A percentile compares a stretch with the other conserved stretches of the same genome.
Evolutionary conservation across 2,888 invertebrate genomes (phyloP).

Genomic region (Chymomyza fuscimana): DNA sequence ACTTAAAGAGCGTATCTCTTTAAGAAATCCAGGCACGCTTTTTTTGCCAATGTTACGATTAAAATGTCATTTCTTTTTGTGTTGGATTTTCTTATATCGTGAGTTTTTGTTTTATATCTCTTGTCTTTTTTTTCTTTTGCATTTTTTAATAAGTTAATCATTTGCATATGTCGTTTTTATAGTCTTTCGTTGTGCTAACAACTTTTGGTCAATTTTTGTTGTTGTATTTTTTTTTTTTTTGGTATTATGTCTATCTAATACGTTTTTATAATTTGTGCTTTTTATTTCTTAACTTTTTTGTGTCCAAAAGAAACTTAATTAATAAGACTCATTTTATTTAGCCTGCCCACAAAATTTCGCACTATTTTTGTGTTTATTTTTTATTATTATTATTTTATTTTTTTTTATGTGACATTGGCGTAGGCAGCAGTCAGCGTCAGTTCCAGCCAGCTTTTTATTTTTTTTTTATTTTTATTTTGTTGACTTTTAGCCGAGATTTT

Average conservation of each 20-base stretch:
- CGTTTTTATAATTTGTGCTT: neutral
- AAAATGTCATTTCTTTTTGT: constrained; percentile 40
- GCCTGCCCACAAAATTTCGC: constrained; percentile 67
- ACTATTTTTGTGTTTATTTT: constrained; percentile 53
- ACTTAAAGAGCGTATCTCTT: constrained; percentile 1
- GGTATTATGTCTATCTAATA: neutral
- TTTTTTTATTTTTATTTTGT: neutral
- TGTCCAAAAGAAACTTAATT: constrained; percentile 59
- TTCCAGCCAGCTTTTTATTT: constrained; percentile 3
- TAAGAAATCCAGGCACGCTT: constrained; percentile 42
- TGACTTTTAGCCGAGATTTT: constrained; percentile 8
- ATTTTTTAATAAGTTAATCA: constrained; percentile 48
- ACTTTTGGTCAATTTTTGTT: constrained; percentile 33
- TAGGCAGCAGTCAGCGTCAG: constrained; percentile 48
- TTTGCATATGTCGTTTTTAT: constrained; percentile 56
- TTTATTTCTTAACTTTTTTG: neutral
- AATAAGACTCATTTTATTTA: constrained; percentile 66
- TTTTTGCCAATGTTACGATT: constrained; percentile 47
- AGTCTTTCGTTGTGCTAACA: constrained; percentile 36
- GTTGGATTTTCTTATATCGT: neutral
- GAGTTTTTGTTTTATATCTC: constrained; percentile 40
- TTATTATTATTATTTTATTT: constrained; percentile 8
- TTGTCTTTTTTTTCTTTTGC: constrained; percentile 16
- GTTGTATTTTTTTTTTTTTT: neutral
- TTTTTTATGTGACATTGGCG: constrained; percentile 60